A percentile compares a stretch with the other conserved stretches of the same genome.
Conservation (phyloP, 1,140 invertebrate species). For the Holcopasites calliopsidis region DNA sequence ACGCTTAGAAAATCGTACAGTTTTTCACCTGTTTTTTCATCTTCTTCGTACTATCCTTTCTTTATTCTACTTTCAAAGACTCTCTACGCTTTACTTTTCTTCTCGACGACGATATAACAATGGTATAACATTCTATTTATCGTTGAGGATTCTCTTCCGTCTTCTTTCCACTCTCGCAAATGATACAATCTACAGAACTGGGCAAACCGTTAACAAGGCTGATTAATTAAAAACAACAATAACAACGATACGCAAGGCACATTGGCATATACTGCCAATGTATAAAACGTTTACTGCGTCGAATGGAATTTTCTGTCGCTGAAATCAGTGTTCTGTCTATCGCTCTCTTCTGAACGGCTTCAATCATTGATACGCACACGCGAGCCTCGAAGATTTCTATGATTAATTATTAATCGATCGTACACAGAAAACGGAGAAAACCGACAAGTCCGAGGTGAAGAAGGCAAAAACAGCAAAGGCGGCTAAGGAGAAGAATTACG, state of each 20-base stretch:
- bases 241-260: not conserved
- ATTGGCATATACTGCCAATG: no score
- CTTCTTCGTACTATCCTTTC: not conserved
- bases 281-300: not conserved
- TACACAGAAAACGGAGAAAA: conserved; percentile 74
- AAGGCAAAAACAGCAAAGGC: conserved; percentile 73
- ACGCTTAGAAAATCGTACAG: not conserved
- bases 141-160: not conserved
- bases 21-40: not conserved
- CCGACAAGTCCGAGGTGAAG: conserved; percentile 71
- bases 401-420: not conserved
- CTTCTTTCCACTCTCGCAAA: not conserved
- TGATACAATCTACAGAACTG: not conserved
- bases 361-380: not conserved
- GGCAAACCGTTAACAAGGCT: not conserved
- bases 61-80: not conserved
- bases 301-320: not conserved
- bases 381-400: not conserved
- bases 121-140: not conserved
- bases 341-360: not conserved
- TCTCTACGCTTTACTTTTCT: not conserved
- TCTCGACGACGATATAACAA: conserved; percentile 9
- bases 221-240: not conserved
- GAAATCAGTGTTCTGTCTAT: conserved; percentile 3
- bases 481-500: conserved; percentile 81